Conservation (phyloP, 2,797 vertebrate genomes). For the Hoplostethus mediterraneus region DNA sequence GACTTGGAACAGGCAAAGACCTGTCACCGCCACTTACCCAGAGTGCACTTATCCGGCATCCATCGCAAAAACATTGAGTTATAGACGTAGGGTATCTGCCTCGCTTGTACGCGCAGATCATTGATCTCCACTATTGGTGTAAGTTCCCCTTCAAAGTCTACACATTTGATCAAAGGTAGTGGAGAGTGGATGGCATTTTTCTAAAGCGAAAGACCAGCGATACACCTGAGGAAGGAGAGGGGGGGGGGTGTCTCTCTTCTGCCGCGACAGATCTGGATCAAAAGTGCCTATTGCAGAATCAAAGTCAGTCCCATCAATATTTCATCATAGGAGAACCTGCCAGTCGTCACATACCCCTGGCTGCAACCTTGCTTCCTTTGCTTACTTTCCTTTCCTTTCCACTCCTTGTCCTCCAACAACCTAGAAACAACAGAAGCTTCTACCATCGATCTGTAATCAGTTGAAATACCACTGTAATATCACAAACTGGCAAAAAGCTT, state of each 20-base stretch:
- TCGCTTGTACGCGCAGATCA: constrained; percentile 52
- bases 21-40: constrained; percentile 52
- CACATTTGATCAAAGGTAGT: constrained; percentile 71
- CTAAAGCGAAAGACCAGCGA: constrained; percentile 49
- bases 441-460: no score
- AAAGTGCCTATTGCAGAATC: constrained; percentile 78
- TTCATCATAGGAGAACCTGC: constrained; percentile 74
- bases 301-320: constrained; percentile 77
- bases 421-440: no score
- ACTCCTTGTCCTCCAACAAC: not conserved
- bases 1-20: constrained; percentile 47
- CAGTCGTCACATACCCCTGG: constrained; percentile 13
- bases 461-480: no score
- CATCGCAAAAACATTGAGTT: constrained; percentile 56
- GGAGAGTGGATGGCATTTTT: constrained; percentile 65
- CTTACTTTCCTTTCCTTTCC: constrained; percentile 21
- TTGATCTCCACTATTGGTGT: constrained; percentile 57
- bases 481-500: no score
- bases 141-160: constrained; percentile 67
- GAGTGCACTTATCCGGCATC: constrained; percentile 21
- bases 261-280: constrained; percentile 77
- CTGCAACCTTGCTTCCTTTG: constrained; percentile 41
- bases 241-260: constrained; percentile 41
- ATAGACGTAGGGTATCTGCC: constrained; percentile 39
- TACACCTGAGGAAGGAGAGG: constrained; percentile 57